Base-by-base conservation (phyloP, 2,888 invertebrate genomes). In the Lepeophtheirus nordmannii region DNA sequence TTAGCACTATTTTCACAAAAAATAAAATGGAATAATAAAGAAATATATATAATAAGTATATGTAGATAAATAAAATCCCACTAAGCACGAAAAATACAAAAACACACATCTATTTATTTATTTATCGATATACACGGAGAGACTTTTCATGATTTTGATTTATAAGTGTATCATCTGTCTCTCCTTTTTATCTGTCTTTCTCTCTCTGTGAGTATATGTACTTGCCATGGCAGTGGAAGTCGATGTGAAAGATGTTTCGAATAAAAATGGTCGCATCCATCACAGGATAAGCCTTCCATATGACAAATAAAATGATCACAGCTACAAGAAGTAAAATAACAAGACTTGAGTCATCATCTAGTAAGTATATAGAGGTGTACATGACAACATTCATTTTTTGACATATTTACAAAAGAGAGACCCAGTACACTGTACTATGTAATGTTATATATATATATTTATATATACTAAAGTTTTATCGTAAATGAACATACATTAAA, bases 21-120 rank as follows among this genome's bases (percentile, higher is more conserved):
- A 37, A n/a, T 37, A 62, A 62, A 38, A 62, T 38, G 17, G 2
- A 23, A 62, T 38, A 62, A 22, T 38, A 62, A 62, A 62, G 5
- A n/a, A n/a, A n/a, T 62, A 9, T 62, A 62, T 41, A 62, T 22
- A 64, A 63, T 62, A 20, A 62, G n/a, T 1, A 65, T 22, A 64
- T 64, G 23, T 65, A 61, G n/a, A 17, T 65, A 22, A 62, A 61
- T 17, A 60, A 17, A 60, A 37, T 23, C 17, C 17, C n/a, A 60
- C 30, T 12, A 17, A 30, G 23, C 20, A 23, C 20, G 11, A 60
- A 37, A 60, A 17, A 60, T n/a, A 37, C 20, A 37, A 60, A 10
- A 60, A 37, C 17, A 37, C 30, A n/a, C n/a, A n/a, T n/a, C n/a
- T n/a, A n/a, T n/a, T 30, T 30, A 30, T 30, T 2, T 30, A 30